Evolutionary conservation across 2,888 invertebrate species (phyloP).

Genomic region (Melanotus villosus): DNA sequence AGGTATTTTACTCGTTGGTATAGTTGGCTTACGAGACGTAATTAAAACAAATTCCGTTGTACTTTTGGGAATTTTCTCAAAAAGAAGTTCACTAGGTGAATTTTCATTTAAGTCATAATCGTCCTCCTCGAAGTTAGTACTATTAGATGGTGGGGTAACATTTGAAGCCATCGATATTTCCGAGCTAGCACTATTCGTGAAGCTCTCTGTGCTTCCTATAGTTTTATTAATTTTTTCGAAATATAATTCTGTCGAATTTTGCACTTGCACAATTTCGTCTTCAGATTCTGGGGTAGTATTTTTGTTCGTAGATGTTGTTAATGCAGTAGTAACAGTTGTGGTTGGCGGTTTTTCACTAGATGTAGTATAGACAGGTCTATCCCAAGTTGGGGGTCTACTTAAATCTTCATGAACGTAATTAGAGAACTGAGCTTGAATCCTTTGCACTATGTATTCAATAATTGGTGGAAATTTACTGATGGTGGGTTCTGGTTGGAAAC

Average conservation of each 20-base stretch:
- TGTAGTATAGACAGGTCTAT: slow-evolving; percentile 57
- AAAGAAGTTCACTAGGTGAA: slow-evolving; percentile 22
- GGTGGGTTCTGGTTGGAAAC: slow-evolving; percentile 23
- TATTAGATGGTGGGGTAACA: background rate
- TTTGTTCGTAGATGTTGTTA: background rate
- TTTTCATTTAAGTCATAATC: slow-evolving; percentile 21
- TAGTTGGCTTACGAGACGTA: background rate
- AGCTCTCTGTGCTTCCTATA: no score
- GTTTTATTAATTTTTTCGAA: slow-evolving; percentile 1
- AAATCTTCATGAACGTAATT: slow-evolving; percentile 75
- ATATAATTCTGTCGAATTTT: background rate
- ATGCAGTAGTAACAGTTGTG: background rate
- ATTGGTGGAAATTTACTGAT: slow-evolving; percentile 75
- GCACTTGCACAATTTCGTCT: background rate
- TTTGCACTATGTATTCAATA: slow-evolving; percentile 78
- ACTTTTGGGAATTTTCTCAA: slow-evolving; percentile 35
- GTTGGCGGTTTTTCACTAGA: background rate
- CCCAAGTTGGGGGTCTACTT: slow-evolving; percentile 66
- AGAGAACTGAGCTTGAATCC: slow-evolving; percentile 79
- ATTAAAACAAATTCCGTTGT: background rate
- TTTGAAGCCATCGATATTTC: no score
- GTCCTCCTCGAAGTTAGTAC: slow-evolving; percentile 9
- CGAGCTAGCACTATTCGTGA: no score
- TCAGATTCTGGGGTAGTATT: background rate
- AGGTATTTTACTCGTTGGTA: no score